These are phyloP conservation scores for Oreochromis grahami DNA, from an alignment of 2,797 vertebrate genomes.

Conservation along the genomic window DNA sequence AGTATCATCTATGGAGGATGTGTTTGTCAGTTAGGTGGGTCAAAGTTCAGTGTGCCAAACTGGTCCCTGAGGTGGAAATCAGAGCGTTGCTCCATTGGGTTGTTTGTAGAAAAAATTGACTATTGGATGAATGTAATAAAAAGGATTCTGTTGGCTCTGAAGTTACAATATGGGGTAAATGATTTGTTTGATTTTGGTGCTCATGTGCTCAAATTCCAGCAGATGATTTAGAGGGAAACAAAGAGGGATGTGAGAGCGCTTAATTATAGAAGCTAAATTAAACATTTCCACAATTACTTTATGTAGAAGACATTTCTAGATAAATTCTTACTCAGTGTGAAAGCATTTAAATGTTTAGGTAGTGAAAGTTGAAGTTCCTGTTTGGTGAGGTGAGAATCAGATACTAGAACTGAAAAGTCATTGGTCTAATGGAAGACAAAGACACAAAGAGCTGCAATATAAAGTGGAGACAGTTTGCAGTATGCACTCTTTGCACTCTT, in stretches of 20 bases:
- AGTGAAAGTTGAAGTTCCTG: constrained; percentile 10
- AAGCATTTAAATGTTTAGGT: not conserved
- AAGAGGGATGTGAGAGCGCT: not conserved
- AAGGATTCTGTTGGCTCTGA: not conserved
- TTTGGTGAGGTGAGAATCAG: constrained; percentile 13
- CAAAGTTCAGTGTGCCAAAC: not conserved
- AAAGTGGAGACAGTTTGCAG: constrained; percentile 6
- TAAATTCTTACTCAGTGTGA: not conserved
- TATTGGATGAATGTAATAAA: not conserved
- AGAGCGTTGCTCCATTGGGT: not conserved
- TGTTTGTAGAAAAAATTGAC: not conserved
- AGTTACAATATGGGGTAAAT: not conserved
- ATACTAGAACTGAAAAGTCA: constrained; percentile 32
- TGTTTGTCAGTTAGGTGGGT: constrained; percentile 4
- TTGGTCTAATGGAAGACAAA: constrained; percentile 13
- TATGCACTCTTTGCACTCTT: constrained; percentile 33
- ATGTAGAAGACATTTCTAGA: not conserved
- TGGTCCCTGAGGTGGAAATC: not conserved
- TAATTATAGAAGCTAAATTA: not conserved
- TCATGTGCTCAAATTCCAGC: not conserved
- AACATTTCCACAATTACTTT: not conserved
- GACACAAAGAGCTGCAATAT: constrained; percentile 21
- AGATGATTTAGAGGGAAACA: not conserved
- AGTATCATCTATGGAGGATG: constrained; percentile 7
- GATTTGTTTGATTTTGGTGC: not conserved